Conservation (phyloP, 2,888 invertebrate species). For the Nyleta sp. region DNA sequence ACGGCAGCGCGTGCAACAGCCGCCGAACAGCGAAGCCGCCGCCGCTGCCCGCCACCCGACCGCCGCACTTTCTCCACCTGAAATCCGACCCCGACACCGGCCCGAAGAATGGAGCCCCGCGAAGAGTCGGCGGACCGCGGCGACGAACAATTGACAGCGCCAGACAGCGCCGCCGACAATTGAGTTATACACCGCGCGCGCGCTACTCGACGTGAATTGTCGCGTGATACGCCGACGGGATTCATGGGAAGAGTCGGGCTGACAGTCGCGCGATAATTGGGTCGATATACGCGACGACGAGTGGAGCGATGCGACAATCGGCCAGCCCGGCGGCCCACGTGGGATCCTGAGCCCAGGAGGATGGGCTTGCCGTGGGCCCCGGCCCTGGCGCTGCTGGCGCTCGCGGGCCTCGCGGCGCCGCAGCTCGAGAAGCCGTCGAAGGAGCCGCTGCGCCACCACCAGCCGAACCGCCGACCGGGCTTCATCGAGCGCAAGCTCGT, state of each 20-base stretch:
- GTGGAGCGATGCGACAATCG: too few relatives aligned
- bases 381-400: slow-evolving; percentile 54
- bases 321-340: too few relatives aligned
- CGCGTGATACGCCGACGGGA: slow-evolving; percentile 48
- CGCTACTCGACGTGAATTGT: slow-evolving; percentile 45
- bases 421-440: slow-evolving; percentile 68
- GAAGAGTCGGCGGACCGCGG: too few relatives aligned
- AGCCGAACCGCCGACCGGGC: slow-evolving; percentile 75
- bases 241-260: slow-evolving; percentile 41
- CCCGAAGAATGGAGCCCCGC: too few relatives aligned
- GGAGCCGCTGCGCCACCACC: slow-evolving; percentile 76
- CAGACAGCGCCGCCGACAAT: slow-evolving; percentile 54
- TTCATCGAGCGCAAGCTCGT: slow-evolving; percentile 76
- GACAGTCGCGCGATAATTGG: slow-evolving; percentile 54
- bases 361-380: neutral
- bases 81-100: too few relatives aligned
- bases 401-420: slow-evolving; percentile 11
- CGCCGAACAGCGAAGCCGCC: neutral
- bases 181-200: slow-evolving; percentile 50
- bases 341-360: slow-evolving; percentile 38
- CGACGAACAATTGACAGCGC: too few relatives aligned
- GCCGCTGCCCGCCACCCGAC: too few relatives aligned
- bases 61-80: too few relatives aligned
- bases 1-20: slow-evolving; percentile 32
- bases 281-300: too few relatives aligned